Base-by-base conservation (phyloP, 2,888 invertebrate species). In the Gibbula magus region DNA sequence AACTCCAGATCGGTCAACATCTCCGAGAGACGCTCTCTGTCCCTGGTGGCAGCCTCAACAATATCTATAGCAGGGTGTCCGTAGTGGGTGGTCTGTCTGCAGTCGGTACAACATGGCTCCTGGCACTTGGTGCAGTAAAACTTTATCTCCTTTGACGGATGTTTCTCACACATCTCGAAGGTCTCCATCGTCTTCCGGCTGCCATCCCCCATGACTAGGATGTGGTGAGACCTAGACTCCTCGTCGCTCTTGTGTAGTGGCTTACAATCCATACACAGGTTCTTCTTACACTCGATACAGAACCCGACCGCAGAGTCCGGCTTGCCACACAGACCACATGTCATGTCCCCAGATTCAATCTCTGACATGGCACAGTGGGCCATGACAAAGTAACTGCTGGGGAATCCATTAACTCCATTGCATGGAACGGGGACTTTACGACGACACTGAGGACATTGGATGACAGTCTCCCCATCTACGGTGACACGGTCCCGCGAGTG, bases 261-360 rank as follows among this genome's bases (percentile, higher is more conserved):
- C 45, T 74, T 78, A 56, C 74, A 73, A 0, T 73, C 73, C 32
- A 52, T 52, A 25, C 78, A 78, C 39, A 78, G 56, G 39, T 78
- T 78, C 39, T 45, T 78, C n/a, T 29, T n/a, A 35, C 78, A 78
- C 45, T 78, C 78, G 39, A 78, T 73, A 56, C 78, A 78, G 53
- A 56, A 78, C 25, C 78, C 78, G 4, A 74, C 45, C 0, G 74
- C 78, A 25, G 67, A 73, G 39, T 78, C 67, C 3, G 13, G 53
- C 35, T 54, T 73, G 18, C 54, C 35, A 18, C 78, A 78, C 3
- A 73, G 18, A 2, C 74, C 78, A 54, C 78, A 78, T 5, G 54
- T 78, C 16, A 78, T 29, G 3, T 78, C 78, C 1, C 54, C 78
- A 0, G 78, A 39, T 18, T 74, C 78, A 16, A 73, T 73, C 29